Conservation (phyloP, 2,797 vertebrate genomes). For the Periparus ater region DNA sequence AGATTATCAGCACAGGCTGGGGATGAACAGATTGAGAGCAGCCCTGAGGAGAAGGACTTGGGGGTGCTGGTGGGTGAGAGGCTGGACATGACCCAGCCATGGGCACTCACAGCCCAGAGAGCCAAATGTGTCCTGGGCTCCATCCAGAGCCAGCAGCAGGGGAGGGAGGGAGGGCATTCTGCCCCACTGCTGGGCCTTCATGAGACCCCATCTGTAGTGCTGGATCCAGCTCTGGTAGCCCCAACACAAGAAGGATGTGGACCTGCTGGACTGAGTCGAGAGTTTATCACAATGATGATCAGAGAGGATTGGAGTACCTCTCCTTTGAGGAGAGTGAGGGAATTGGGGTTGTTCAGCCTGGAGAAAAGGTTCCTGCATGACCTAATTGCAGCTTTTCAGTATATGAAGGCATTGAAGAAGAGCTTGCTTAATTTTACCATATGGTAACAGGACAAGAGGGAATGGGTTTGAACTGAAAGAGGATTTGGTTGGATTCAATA, state of each 20-base stretch:
- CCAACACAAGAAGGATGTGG: neutral
- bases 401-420: neutral
- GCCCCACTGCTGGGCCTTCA: neutral
- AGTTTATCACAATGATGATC: neutral
- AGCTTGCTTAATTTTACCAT: neutral
- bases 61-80: neutral
- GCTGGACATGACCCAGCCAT: neutral
- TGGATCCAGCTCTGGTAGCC: neutral
- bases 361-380: neutral
- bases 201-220: neutral
- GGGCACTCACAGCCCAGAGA: neutral
- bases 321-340: neutral
- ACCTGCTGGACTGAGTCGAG: neutral
- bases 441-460: neutral
- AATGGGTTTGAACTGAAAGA: neutral
- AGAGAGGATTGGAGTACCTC: neutral
- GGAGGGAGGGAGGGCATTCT: neutral
- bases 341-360: neutral
- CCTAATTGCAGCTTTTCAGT: neutral
- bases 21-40: neutral
- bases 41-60: rapidly evolving
- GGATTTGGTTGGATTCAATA: neutral
- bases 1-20: neutral
- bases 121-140: neutral
- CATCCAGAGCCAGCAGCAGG: neutral